Evolutionary conservation across 2,113 vertebrate species (phyloP).

Genomic region (Nasalis larvatus): DNA sequence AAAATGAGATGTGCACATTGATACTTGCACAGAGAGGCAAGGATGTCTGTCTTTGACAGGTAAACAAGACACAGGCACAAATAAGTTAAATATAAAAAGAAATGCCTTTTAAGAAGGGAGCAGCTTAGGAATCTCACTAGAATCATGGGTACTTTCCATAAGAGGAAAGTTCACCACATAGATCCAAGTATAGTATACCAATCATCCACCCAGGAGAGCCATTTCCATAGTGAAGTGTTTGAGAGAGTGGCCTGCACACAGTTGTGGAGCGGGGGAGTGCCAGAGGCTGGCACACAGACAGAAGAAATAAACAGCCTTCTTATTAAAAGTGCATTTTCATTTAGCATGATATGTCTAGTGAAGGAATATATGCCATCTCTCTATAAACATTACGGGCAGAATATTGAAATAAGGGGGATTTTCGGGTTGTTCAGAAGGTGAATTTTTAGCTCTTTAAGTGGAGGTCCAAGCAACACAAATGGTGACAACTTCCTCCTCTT

Average conservation of each 20-base stretch:
- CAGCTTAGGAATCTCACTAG: not conserved
- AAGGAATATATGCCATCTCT: not conserved
- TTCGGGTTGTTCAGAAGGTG: not conserved
- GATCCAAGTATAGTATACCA: too few species aligned
- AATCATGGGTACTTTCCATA: not conserved
- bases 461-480: not conserved
- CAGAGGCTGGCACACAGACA: not conserved
- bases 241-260: accelerated
- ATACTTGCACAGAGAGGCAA: not conserved
- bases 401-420: not conserved
- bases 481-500: not conserved
- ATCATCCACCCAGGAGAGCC: not conserved
- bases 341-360: not conserved
- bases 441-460: not conserved
- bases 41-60: not conserved
- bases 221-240: not conserved
- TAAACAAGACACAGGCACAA: not conserved
- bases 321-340: not conserved
- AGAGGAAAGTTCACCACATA: not conserved
- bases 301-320: not conserved
- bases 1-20: not conserved
- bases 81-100: not conserved
- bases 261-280: accelerated
- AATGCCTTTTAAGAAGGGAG: not conserved
- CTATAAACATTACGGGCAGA: not conserved